Percentiles rank a stretch among this genome's conserved stretches.
These are phyloP conservation scores for Tinamus major DNA, from an alignment of 2,797 vertebrate genomes.

Conservation along the genomic window DNA sequence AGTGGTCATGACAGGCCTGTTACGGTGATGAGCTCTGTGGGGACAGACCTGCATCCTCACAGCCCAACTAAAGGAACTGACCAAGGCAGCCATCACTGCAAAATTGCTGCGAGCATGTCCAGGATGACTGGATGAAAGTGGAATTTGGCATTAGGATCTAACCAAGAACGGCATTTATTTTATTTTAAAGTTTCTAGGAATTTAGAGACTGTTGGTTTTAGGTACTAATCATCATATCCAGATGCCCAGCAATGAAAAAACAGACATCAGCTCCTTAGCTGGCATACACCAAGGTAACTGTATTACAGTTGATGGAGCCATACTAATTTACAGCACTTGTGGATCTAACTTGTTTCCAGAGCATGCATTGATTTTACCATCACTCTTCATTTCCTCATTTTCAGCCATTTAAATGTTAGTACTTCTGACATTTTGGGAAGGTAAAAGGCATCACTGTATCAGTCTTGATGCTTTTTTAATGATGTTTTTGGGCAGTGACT, in stretches of 20 bases:
- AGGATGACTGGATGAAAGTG: background rate
- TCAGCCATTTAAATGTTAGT: background rate
- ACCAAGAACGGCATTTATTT: background rate
- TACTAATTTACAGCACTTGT: background rate
- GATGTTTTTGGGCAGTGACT: background rate
- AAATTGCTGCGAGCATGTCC: background rate
- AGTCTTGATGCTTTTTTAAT: background rate
- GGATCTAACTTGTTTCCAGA: background rate
- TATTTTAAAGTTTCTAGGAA: background rate
- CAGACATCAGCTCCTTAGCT: background rate
- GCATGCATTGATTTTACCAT: background rate
- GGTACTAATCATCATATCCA: background rate
- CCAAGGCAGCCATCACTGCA: background rate
- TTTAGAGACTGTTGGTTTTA: background rate
- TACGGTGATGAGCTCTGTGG: background rate
- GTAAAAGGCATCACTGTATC: background rate
- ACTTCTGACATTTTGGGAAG: slow-evolving; percentile 4
- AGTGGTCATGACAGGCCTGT: rapidly evolving
- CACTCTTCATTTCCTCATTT: background rate
- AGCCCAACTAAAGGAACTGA: background rate
- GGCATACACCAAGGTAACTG: background rate
- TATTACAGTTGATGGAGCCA: background rate
- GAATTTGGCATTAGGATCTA: background rate
- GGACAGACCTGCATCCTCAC: background rate
- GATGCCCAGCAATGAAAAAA: background rate